Evolutionary conservation across 2,797 vertebrate genomes (phyloP), one percentile per base, ranked within the genome.

Genomic region (Xerus rutilus): DNA sequence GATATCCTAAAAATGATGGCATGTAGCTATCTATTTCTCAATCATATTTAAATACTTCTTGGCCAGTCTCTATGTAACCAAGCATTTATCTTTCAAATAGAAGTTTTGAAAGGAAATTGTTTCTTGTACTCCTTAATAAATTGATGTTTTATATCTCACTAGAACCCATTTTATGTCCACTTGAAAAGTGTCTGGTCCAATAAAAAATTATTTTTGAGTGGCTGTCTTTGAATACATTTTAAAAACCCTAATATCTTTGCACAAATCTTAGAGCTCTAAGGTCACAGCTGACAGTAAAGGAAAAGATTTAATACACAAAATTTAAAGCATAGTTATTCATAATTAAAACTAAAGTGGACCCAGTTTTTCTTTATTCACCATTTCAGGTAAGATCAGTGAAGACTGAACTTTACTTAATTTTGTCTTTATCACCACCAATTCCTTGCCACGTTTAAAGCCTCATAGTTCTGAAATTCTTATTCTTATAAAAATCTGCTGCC

Each of bases 141-240:
- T 64, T 32, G 20, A 25, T 35, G 5, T 73, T 95, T 93, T 90
- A 78, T 57, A 85, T 43, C 7, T 96, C 73, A 86, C 77, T 62
- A 11, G 91, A 76, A 93, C 7, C 59, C 30, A 28, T 87, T 73
- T 89, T 69, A 70, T 91, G 93, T 95, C 74, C 20, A 47, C 57
- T 96, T 93, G 78, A 93, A 96, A 76, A 77, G 28, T 86, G 49
- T 32, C 43, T 32, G 57, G n/a, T 90, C 69, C 73, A 92, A 52
- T 78, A 93, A 52, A 92, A 96, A 95, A 87, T 85, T 92, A 86
- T 30, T 92, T 96, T 93, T 90, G 54, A 94, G 57, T 83, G 57
- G 20, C 59, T 94, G 21, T 86, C 43, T 96, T 49, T 70, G 72
- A 96, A 90, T 52, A 77, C n/a, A 92, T 65, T 45, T 69, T 79